These are phyloP conservation scores for Podarcis siculus DNA, from an alignment of 2,797 vertebrate genomes.

Conservation along the genomic window DNA sequence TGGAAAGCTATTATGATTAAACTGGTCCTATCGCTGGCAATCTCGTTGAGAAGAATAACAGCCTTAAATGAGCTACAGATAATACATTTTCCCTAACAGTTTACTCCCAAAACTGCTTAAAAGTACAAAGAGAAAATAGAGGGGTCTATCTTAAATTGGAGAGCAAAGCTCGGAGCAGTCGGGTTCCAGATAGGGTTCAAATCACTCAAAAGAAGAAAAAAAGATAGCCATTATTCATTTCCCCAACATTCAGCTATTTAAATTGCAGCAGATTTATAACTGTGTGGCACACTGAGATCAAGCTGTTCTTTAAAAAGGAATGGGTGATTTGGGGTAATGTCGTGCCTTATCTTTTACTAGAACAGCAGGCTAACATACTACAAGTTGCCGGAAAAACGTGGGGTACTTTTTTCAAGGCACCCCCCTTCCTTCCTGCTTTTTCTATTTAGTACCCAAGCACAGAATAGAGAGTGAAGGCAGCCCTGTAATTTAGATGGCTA, in stretches of 20 bases:
- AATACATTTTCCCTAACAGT: slow-evolving; percentile 2
- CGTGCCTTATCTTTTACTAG: neutral
- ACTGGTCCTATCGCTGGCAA: slow-evolving; percentile 1
- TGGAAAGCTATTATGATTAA: slow-evolving; percentile 20
- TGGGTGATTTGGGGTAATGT: neutral
- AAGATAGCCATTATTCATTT: neutral
- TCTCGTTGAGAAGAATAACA: slow-evolving; percentile 21
- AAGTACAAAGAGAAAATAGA: slow-evolving; percentile 10
- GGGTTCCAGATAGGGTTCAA: neutral
- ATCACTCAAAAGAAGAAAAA: neutral
- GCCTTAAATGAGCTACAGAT: slow-evolving; percentile 28
- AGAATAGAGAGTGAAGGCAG: neutral
- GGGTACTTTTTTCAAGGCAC: neutral
- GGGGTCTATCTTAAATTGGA: slow-evolving; percentile 8
- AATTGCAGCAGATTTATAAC: neutral
- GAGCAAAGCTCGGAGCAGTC: slow-evolving; percentile 1
- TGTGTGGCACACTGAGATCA: neutral
- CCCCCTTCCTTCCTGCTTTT: neutral
- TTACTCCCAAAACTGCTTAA: neutral
- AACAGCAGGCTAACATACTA: neutral
- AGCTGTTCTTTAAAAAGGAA: slow-evolving; percentile 17
- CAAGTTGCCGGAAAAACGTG: neutral
- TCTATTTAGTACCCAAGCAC: neutral
- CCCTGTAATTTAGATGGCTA: neutral
- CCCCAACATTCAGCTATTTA: slow-evolving; percentile 9